Conservation (phyloP, 2,888 invertebrate genomes). For the Rutpela maculata region DNA sequence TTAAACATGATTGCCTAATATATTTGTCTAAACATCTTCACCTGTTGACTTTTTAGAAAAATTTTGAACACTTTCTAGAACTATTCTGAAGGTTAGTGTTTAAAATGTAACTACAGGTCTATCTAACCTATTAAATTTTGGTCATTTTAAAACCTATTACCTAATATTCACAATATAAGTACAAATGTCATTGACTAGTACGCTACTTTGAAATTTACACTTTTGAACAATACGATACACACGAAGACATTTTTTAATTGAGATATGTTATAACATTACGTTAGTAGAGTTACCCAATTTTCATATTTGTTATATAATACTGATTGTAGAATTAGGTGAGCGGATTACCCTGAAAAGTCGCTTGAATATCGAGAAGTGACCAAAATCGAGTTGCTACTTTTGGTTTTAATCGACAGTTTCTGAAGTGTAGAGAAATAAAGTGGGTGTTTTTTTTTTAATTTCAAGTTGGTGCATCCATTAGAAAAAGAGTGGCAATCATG, state of each 20-base stretch:
- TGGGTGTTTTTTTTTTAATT: too few species aligned
- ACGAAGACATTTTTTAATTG: slow-evolving; percentile 50
- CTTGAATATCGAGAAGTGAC: too few species aligned
- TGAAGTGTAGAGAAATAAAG: too few species aligned
- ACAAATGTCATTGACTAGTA: slow-evolving; percentile 49
- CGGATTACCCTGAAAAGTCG: too few species aligned
- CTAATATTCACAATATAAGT: slow-evolving; percentile 54
- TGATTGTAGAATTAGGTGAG: slow-evolving; percentile 22
- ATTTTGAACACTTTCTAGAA: slow-evolving; percentile 30
- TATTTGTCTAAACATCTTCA: neutral
- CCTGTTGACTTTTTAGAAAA: slow-evolving; percentile 24
- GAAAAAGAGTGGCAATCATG: too few species aligned
- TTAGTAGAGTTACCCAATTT: slow-evolving; percentile 19
- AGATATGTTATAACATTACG: slow-evolving; percentile 53
- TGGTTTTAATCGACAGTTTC: too few species aligned
- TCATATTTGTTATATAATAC: slow-evolving; percentile 37
- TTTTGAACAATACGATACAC: slow-evolving; percentile 43
- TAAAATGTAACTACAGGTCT: slow-evolving; percentile 20
- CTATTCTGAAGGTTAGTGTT: slow-evolving; percentile 29
- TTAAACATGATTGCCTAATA: neutral
- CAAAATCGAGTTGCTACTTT: too few species aligned
- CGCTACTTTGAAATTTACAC: slow-evolving; percentile 40
- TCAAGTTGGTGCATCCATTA: too few species aligned
- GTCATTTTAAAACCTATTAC: slow-evolving; percentile 57
- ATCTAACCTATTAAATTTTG: slow-evolving; percentile 50